Conservation (phyloP, 2,797 vertebrate species). For the Trichosurus vulpecula region DNA sequence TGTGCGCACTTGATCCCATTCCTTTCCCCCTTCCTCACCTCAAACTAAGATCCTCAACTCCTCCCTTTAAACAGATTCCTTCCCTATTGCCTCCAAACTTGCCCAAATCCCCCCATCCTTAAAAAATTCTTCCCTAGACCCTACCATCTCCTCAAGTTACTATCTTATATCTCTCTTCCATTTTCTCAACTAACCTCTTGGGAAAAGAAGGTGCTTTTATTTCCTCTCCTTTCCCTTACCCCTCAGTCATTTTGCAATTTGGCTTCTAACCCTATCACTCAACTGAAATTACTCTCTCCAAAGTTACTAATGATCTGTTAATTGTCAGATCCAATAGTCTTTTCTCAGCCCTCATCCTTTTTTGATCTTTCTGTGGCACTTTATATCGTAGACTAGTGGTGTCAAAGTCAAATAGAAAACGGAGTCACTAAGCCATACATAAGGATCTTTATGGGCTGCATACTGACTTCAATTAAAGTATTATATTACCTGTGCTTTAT, state of each 20-base stretch:
- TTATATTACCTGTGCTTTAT: background rate
- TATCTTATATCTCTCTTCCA: background rate
- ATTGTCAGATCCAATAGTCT: background rate
- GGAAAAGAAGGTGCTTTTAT: background rate
- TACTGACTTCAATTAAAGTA: background rate
- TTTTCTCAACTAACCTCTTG: background rate
- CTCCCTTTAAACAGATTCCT: background rate
- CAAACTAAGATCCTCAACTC: background rate
- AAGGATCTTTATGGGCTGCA: background rate
- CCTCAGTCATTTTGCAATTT: background rate
- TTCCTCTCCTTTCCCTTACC: background rate
- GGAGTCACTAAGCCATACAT: background rate
- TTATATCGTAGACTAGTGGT: background rate
- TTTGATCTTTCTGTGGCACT: background rate
- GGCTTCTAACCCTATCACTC: background rate
- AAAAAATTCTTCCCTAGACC: background rate
- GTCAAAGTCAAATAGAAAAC: background rate
- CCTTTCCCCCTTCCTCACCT: background rate
- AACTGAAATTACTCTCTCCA: background rate
- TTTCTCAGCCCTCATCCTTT: background rate
- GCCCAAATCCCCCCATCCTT: background rate
- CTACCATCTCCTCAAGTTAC: background rate
- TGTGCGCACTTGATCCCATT: background rate
- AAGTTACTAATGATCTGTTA: background rate
- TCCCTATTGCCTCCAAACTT: background rate